These are phyloP conservation scores for Sarcophaga bullata DNA, from an alignment of 1,140 invertebrate genomes.

Conservation along the genomic window DNA sequence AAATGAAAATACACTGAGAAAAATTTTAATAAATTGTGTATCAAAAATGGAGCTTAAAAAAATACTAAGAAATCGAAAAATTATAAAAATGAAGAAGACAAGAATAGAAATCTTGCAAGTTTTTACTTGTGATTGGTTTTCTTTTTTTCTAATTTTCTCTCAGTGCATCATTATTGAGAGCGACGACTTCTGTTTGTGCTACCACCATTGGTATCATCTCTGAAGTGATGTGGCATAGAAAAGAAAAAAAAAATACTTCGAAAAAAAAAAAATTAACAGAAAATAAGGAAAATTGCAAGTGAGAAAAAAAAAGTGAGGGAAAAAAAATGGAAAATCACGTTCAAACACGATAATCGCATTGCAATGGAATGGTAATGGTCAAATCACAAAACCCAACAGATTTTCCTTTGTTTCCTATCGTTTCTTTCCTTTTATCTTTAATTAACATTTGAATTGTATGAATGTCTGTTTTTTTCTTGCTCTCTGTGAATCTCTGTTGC, in stretches of 20 bases:
- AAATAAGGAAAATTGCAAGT: neutral
- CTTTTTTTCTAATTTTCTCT: neutral
- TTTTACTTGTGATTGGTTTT: neutral
- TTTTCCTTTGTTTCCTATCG: too few relatives aligned
- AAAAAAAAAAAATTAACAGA: neutral
- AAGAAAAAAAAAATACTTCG: neutral
- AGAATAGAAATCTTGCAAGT: too few relatives aligned
- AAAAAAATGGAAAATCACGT: neutral
- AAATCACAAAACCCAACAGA: neutral
- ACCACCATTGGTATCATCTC: neutral
- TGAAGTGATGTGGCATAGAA: neutral
- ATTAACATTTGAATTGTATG: too few relatives aligned
- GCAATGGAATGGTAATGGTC: neutral
- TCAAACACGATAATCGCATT: neutral
- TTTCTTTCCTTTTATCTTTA: too few relatives aligned
- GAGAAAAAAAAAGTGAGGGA: neutral
- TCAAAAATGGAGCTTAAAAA: too few relatives aligned
- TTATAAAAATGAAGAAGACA: too few relatives aligned
- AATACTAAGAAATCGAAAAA: too few relatives aligned
- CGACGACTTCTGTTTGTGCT: neutral
- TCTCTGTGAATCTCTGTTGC: neutral
- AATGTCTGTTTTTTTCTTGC: neutral
- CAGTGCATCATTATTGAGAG: neutral
- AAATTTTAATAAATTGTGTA: neutral
- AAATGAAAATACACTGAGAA: neutral